Base-by-base conservation (phyloP, 2,888 invertebrate species). In the Eilema griseolum region DNA sequence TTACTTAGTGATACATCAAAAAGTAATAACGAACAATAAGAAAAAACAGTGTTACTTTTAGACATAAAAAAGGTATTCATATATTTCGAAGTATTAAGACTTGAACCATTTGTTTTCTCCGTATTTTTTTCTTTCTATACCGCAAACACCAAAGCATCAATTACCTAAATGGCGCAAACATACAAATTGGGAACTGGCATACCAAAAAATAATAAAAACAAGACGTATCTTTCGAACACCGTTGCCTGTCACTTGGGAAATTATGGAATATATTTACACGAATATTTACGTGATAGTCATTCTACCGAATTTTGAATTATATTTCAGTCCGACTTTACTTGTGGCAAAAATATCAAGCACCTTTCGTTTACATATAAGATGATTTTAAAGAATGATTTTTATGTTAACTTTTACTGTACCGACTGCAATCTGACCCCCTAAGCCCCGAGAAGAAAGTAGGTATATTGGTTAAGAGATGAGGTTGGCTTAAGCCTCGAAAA, bases 201-300 rank as follows among this genome's bases (percentile, higher is more conserved):
- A 52, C 68, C 70, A 74, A 72, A 81, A 77, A 75, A 75, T 67
- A 67, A 37, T 67, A 78, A 77, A 78, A 73, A 70, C 70, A 69
- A 74, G 66, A 74, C 69, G 67, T 72, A 77, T 73, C 71, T 79
- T 74, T 72, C 81, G 83, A 82, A 85, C 78, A 78, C 73, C 67
- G 74, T 74, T 74, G 72, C 73, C 74, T 78, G 88, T 84, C 89
- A 77, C 89, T 76, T 62, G 89, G 89, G 88, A 89, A 89, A 89
- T 89, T 89, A 89, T 85, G 81, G 81, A 78, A 84, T 82, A 86
- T 82, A 80, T 79, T 74, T 78, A 77, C 73, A 33, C 61, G 75
- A 82, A 86, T 82, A 80, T 81, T 74, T 79, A 77, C 72, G 37
- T 56, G 75, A 81, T 84, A 79, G 73, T 83, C 82, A 80, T 76